Evolutionary conservation across 2,797 vertebrate species (phyloP), one percentile per base, ranked within the genome.

Genomic region (Masticophis lateralis): DNA sequence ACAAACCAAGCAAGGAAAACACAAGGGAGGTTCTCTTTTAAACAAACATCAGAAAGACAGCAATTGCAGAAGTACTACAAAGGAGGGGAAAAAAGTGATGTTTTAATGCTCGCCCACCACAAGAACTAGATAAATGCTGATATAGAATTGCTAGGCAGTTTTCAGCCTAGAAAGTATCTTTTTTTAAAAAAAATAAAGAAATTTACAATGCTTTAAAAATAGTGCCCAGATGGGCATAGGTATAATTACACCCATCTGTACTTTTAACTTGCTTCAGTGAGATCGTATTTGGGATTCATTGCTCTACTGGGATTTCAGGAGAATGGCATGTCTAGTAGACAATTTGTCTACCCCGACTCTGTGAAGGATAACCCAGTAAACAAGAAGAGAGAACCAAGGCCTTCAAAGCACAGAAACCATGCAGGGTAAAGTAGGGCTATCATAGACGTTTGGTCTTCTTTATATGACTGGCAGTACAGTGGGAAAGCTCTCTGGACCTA

Each of bases 11-110:
- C 87, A 74, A 55, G 43, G 12, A 37, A 86, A 61, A 86, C n/a
- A 20, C 6, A 25, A 56, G 37, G 69, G 43, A 61, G 28, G 16
- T 18, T n/a, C 27, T 61, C 12, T 79, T 83, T 86, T 47, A 83
- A 83, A 83, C 37, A 47, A 47, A 43, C 37, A 47, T 25, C 74
- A 83, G 37, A 83, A 79, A 18, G 20, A 79, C 5, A 79, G 16
- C 74, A 79, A 79, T 79, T 43, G 9, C 9, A 43, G 74, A 79
- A 79, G 9, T 79, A 43, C 8, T 79, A 22, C 18, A 22, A 79
- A 47, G 20, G 74, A 18, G 2, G 0, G 0, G 2, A 0, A 0
- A 1, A 12, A 11, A 22, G 20, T 83, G 37, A 5, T 2, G 3
- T 25, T 47, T 83, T 83, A 47, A 83, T 12, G 74, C 20, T 83